A percentile compares a stretch with the other conserved stretches of the same genome.
phyloP scores from a whole-genome alignment of 2,888 invertebrate species.

The Pardosa pseudoannulata region DNA sequence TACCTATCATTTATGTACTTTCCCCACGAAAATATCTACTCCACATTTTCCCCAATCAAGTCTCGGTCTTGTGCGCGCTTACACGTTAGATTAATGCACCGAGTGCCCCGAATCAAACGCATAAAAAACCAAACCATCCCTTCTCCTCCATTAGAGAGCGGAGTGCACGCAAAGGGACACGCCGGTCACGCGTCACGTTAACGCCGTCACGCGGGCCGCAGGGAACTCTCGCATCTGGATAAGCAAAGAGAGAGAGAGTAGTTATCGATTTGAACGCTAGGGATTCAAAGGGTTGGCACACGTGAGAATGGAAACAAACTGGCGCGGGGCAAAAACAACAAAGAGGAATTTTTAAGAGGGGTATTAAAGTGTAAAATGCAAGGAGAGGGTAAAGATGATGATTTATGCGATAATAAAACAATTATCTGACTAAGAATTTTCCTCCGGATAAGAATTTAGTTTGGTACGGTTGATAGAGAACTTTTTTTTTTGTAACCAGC shows the following conservation, averaged over 20 bases:
- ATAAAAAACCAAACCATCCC: not conserved
- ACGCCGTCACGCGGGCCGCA: constrained; percentile 67
- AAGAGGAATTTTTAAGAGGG: not conserved
- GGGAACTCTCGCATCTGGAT: constrained; percentile 61
- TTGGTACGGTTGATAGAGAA: too few relatives aligned
- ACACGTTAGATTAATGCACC: constrained; percentile 15
- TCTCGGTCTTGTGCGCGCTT: not conserved
- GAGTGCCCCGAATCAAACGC: not conserved
- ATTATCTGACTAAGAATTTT: too few relatives aligned
- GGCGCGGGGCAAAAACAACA: not conserved
- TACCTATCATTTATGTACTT: not conserved
- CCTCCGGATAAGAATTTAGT: too few relatives aligned
- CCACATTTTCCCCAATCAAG: not conserved
- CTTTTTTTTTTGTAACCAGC: too few relatives aligned
- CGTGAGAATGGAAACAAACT: constrained; percentile 22
- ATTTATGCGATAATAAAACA: not conserved
- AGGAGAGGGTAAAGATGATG: not conserved
- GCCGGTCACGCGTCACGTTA: constrained; percentile 65
- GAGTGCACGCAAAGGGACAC: constrained; percentile 42
- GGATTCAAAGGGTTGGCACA: constrained; percentile 57
- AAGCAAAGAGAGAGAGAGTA: constrained; percentile 3
- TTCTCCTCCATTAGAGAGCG: constrained; percentile 25
- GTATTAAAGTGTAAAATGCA: not conserved
- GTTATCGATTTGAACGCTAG: constrained; percentile 25
- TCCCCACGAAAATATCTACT: not conserved